These are phyloP conservation scores for Malaclemys terrapin DNA, from an alignment of 2,113 vertebrate genomes.

Conservation along the genomic window DNA sequence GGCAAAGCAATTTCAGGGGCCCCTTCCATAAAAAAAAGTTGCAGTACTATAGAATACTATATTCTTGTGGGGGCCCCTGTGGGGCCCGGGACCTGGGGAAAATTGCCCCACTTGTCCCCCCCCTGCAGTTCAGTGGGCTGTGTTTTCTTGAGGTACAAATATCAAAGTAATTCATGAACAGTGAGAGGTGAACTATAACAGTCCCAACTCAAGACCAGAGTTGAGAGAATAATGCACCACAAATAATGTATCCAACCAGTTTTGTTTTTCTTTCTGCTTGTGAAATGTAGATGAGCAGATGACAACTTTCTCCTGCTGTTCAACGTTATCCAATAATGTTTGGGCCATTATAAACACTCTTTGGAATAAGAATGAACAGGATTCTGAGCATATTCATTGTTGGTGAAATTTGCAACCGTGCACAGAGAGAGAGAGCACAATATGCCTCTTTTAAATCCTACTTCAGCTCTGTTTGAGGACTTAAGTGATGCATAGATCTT, in stretches of 20 bases:
- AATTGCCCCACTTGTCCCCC: too few species aligned
- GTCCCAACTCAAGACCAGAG: background rate
- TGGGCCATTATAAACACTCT: too few species aligned
- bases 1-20: too few species aligned
- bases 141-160: background rate
- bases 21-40: too few species aligned
- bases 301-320: too few species aligned
- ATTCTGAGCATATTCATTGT: too few species aligned
- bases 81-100: too few species aligned
- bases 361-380: too few species aligned
- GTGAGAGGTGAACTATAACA: background rate
- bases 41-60: too few species aligned
- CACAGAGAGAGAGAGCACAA: background rate
- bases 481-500: background rate
- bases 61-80: too few species aligned
- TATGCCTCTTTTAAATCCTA: slow-evolving; percentile 6
- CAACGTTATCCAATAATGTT: too few species aligned
- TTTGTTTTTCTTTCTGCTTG: slow-evolving; percentile 16
- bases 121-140: background rate
- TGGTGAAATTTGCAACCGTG: background rate
- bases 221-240: background rate
- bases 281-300: too few species aligned
- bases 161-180: slow-evolving; percentile 25
- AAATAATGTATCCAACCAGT: background rate
- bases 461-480: background rate